Percentiles rank a stretch among this genome's conserved stretches.
These are phyloP conservation scores for Chloroclystis v-ata DNA, from an alignment of 2,888 invertebrate genomes.

Conservation along the genomic window DNA sequence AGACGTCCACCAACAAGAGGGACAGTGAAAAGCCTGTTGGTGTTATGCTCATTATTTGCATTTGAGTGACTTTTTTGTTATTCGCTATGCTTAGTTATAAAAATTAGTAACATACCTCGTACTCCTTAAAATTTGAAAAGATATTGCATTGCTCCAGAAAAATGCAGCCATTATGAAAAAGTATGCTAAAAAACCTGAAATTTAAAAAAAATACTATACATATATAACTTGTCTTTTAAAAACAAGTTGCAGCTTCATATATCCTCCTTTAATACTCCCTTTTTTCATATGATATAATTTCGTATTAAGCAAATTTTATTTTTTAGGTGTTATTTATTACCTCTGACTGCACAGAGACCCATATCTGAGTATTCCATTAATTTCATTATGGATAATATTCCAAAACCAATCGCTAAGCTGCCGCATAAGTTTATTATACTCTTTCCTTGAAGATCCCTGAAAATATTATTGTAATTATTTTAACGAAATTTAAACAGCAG, in stretches of 20 bases:
- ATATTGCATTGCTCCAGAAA: conserved; percentile 83
- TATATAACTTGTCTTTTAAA: too few relatives aligned
- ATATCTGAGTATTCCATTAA: conserved; percentile 48
- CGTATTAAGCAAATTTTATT: too few relatives aligned
- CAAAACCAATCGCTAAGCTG: conserved; percentile 49
- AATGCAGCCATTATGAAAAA: conserved; percentile 80
- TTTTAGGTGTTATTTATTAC: conserved; percentile 29
- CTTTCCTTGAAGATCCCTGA: conserved; percentile 64
- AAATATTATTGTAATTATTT: conserved; percentile 27
- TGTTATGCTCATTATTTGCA: too few relatives aligned
- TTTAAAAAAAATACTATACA: not conserved
- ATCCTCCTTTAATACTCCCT: too few relatives aligned
- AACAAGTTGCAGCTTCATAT: too few relatives aligned
- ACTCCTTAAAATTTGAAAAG: conserved; percentile 81
- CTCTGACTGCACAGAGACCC: conserved; percentile 54
- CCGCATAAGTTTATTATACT: conserved; percentile 58
- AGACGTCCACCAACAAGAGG: too few relatives aligned
- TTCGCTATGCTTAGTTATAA: too few relatives aligned
- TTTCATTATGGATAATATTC: conserved; percentile 49
- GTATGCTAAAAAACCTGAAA: conserved; percentile 75
- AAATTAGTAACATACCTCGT: conserved; percentile 78
- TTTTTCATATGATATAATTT: too few relatives aligned
- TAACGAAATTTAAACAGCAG: not conserved
- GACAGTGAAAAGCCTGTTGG: too few relatives aligned
- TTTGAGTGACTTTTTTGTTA: too few relatives aligned